These are phyloP conservation scores for Hyaena hyaena DNA, from an alignment of 2,113 vertebrate genomes.

Conservation along the genomic window DNA sequence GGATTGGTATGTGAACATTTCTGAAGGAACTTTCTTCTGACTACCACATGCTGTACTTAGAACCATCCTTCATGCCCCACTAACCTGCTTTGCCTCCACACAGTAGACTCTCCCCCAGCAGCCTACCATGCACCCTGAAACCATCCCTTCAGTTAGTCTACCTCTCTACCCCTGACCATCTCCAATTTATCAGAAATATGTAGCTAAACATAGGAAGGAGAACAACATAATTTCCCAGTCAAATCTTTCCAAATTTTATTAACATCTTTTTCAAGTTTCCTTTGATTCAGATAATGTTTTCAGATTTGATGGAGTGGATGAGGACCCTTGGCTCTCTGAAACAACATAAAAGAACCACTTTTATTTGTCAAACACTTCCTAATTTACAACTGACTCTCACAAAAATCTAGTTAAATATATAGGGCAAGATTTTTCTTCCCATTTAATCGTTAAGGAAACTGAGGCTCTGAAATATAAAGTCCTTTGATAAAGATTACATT, in stretches of 20 bases:
- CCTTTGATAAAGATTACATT: not conserved
- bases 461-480: not conserved
- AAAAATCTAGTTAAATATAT: not conserved
- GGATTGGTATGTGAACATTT: not conserved
- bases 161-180: not conserved
- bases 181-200: not conserved
- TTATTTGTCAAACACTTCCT: not conserved
- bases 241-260: slow-evolving; percentile 10
- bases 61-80: not conserved
- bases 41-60: not conserved
- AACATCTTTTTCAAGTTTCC: slow-evolving; percentile 20
- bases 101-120: not conserved
- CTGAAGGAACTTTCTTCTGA: not conserved
- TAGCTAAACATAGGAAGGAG: not conserved
- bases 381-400: not conserved
- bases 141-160: not conserved
- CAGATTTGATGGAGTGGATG: not conserved
- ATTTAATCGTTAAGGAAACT: not conserved
- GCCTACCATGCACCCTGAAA: not conserved
- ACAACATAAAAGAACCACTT: not conserved
- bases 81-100: not conserved
- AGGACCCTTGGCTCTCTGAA: not conserved
- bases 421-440: not conserved
- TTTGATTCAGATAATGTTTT: not conserved
- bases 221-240: not conserved